phyloP scores from a whole-genome alignment of 2,797 vertebrate genomes.

The Aphelocoma californica region DNA sequence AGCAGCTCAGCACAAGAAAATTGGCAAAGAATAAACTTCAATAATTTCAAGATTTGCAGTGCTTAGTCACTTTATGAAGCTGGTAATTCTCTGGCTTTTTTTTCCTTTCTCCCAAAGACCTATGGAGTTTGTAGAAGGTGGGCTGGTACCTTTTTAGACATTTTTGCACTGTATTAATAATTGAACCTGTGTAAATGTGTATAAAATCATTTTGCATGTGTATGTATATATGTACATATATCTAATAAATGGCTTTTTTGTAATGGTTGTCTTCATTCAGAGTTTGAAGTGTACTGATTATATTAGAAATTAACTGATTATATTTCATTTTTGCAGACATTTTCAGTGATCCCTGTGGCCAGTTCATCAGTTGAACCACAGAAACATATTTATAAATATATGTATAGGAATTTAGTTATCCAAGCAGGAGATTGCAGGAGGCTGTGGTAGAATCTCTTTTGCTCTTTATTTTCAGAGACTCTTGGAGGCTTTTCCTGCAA shows the following conservation, averaged over 20 bases:
- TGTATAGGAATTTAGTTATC: neutral
- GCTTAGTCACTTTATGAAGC: neutral
- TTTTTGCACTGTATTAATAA: slow-evolving; percentile 65
- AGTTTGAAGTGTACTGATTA: neutral
- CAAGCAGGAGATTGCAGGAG: neutral
- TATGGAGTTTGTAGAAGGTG: slow-evolving; percentile 11
- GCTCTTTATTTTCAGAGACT: neutral
- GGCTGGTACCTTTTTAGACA: slow-evolving; percentile 48
- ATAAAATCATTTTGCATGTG: slow-evolving; percentile 25
- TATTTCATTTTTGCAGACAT: neutral
- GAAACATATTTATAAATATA: neutral
- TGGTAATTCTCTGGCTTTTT: neutral
- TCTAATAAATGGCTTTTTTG: slow-evolving; percentile 60
- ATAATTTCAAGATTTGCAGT: neutral
- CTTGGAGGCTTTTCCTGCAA: neutral
- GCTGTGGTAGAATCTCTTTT: neutral
- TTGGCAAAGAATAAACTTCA: neutral
- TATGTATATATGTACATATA: slow-evolving; percentile 64
- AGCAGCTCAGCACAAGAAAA: neutral
- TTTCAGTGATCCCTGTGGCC: neutral
- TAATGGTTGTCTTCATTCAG: neutral
- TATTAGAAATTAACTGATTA: neutral
- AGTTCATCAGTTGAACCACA: neutral
- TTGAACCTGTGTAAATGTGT: slow-evolving; percentile 46
- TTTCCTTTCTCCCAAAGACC: neutral